Evolutionary conservation across 2,113 vertebrate species (phyloP).

Genomic region (Sebastes fasciatus): DNA sequence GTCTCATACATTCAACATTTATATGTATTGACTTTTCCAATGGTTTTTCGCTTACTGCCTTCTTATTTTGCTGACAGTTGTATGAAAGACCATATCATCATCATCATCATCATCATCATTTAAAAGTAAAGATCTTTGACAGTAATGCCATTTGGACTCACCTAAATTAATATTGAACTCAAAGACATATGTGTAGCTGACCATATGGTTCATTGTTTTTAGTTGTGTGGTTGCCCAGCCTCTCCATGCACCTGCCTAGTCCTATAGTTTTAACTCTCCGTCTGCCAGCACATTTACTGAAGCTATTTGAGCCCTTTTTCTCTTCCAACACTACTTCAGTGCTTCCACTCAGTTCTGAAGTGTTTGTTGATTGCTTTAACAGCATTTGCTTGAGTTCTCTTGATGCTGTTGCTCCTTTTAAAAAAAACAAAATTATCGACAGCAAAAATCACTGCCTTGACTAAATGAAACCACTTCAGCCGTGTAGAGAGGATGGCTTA

Average conservation of each 20-base stretch:
- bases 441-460: conserved; percentile 52
- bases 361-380: conserved; percentile 53
- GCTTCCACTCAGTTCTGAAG: conserved; percentile 47
- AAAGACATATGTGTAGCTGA: background rate
- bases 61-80: background rate
- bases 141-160: conserved; percentile 3
- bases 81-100: background rate
- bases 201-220: conserved; percentile 25
- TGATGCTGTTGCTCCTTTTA: conserved; percentile 38
- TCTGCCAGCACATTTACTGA: conserved; percentile 43
- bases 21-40: background rate
- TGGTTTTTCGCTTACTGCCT: background rate
- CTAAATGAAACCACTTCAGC: conserved; percentile 52
- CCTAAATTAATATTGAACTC: background rate
- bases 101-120: background rate
- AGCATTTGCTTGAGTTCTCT: conserved; percentile 46
- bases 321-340: conserved; percentile 26
- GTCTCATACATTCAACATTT: background rate
- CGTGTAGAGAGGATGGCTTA: conserved; percentile 7
- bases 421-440: conserved; percentile 24
- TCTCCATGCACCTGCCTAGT: conserved; percentile 18
- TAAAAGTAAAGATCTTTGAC: conserved; percentile 1
- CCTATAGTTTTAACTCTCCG: conserved; percentile 26
- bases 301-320: conserved; percentile 29
- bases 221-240: background rate